Conservation (phyloP, 2,113 vertebrate species). For the Columba livia region DNA sequence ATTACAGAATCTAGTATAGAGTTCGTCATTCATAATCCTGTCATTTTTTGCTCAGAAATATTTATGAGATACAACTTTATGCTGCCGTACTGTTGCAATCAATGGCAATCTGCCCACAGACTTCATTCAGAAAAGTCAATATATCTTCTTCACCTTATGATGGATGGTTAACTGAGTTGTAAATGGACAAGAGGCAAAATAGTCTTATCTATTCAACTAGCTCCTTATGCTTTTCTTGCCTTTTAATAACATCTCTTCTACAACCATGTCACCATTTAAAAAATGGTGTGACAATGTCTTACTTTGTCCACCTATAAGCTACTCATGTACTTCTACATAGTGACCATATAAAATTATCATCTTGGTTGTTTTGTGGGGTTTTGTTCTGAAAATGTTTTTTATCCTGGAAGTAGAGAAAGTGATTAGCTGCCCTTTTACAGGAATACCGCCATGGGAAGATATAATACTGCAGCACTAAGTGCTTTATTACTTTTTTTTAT, state of each 20-base stretch:
- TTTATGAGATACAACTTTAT: neutral
- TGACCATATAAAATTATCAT: neutral
- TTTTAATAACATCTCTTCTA: neutral
- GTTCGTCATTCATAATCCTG: neutral
- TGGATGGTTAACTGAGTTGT: neutral
- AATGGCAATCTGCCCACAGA: neutral
- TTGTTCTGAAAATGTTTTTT: neutral
- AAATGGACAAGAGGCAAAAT: neutral
- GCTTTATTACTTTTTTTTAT: neutral
- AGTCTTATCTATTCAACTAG: neutral
- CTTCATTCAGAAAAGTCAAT: neutral
- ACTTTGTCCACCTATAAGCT: neutral
- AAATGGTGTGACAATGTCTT: neutral
- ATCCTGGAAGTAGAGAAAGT: constrained; percentile 11
- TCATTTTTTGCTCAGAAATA: neutral
- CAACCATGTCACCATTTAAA: neutral
- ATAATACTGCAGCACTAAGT: neutral
- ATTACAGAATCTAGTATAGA: neutral
- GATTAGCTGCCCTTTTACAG: constrained; percentile 25
- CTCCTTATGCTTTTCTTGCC: neutral
- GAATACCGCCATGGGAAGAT: constrained; percentile 13
- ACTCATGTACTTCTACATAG: neutral
- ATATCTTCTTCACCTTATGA: neutral
- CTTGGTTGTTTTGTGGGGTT: neutral
- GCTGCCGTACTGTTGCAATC: neutral